Evolutionary conservation across 2,797 vertebrate genomes (phyloP), one percentile per base, ranked within the genome.

Genomic region (Darevskia nairensis): DNA sequence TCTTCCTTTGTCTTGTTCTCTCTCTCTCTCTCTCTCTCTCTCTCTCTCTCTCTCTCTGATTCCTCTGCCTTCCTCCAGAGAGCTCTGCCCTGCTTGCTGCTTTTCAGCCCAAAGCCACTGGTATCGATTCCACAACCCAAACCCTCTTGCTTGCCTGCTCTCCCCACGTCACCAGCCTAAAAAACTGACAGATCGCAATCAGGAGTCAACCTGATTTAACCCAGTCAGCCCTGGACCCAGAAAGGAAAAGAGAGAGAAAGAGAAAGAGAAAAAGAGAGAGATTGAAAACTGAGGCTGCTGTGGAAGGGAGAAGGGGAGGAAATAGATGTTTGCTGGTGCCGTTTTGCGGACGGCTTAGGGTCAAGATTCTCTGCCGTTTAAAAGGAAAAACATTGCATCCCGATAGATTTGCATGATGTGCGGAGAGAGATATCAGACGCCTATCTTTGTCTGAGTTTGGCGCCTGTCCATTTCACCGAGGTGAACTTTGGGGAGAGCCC

Each of bases 131-230:
- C 96, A 95, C 93, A 97, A 95, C 44, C 96, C 96, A 97, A 97
- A 91, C 96, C 94, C 96, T 96, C 96, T 88, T 88, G 95, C 92
- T 96, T 95, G 95, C 91, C 94, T 93, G 93, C 90, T 79, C 94
- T 74, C 79, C 97, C 95, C 97, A 97, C 97, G 97, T 98, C 98
- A 98, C 97, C 95, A 89, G 86, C 91, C 97, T 97, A 80, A 87
- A 97, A 85, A 98, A 98, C 97, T 98, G 97, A 98, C 97, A 98
- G 97, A 97, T 98, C 97, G 97, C 97, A 97, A 97, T 97, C 97
- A 97, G 97, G 97, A 97, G 97, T 97, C 97, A 97, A 97, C 97
- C 97, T 96, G 96, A 96, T 96, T 97, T 98, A 98, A 98, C 97
- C 97, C 98, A 96, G 97, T 98, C 97, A 95, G 95, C 35, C 86